Percentiles rank a stretch among this genome's conserved stretches.
Conservation (phyloP, 2,113 vertebrate genomes). For the Rhinoderma darwinii region DNA sequence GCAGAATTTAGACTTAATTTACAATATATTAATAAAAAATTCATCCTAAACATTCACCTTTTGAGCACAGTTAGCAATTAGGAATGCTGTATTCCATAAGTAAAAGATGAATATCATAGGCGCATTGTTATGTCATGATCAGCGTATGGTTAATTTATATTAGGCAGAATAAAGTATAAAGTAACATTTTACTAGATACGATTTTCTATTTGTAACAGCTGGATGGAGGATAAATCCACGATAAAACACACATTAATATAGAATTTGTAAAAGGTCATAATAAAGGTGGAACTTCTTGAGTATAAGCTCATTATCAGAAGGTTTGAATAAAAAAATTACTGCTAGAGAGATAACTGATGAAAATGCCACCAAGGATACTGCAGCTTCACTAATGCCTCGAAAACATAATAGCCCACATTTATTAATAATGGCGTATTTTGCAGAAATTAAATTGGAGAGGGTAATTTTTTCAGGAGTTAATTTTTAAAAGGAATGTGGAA, state of each 20-base stretch:
- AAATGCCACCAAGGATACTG: neutral
- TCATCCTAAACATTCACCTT: too few species aligned
- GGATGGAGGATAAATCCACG: neutral
- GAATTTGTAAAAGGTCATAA: constrained; percentile 3
- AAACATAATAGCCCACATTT: too few species aligned
- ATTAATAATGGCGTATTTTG: too few species aligned
- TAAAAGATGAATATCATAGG: neutral
- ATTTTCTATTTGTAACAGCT: neutral
- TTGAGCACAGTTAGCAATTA: neutral
- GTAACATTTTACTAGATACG: neutral
- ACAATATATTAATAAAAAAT: too few species aligned
- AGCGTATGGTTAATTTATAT: neutral
- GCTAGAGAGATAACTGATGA: neutral
- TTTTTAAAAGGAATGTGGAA: neutral
- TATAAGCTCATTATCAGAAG: neutral
- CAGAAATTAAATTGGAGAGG: too few species aligned
- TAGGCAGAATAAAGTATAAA: neutral
- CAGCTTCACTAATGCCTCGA: neutral
- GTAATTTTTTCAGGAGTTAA: neutral
- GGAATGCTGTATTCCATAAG: neutral
- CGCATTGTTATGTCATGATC: neutral
- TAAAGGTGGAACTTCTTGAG: neutral
- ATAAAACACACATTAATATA: neutral
- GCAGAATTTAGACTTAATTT: too few species aligned
- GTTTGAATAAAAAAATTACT: constrained; percentile 8